Base-by-base conservation (phyloP, 2,113 vertebrate species). In the Origma solitaria region DNA sequence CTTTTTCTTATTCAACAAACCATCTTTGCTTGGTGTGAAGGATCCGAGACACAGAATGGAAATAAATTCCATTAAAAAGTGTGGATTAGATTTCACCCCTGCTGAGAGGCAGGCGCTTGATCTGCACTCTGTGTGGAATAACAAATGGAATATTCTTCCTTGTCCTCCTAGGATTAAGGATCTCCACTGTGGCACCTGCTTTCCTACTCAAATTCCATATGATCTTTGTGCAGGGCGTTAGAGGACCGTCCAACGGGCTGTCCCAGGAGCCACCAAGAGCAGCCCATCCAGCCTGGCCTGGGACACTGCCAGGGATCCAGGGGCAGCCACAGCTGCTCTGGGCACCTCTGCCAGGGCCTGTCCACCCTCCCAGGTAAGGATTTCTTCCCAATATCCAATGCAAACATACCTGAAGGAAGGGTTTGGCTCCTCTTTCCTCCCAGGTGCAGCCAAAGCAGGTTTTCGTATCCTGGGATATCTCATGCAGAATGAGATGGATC, bases 21-120 rank as follows among this genome's bases (percentile, higher is more conserved):
- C 31, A 8, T 9, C n/a, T 62, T 42, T 7, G 19, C 64, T 61
- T 27, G 6, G 28, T 11, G n/a, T 1, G 47, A 44, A 56, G 40
- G 0, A 6, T 4, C 14, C 3, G 2, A 50, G 68, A 10, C 2
- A 9, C 3, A 2, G 83, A 47, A 44, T 3, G n/a, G 84, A 70
- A 76, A 56, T 11, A 2, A 69, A 44, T n/a, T 9, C 7, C 30
- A 15, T 57, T 20, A 11, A 71, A 77, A 42, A 1, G 17, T 11
- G 5, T 3, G 7, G 9, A 12, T 37, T 9, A 23, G 20, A 2
- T 30, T 23, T 45, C 25, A 25, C 9, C 35, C 57, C 8, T 27
- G 33, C 78, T n/a, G 47, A 20, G 33, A 37, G 44, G 38, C 18
- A 11, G 51, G 24, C 4, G 38, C 31, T 11, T 54, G 71, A 17